Evolutionary conservation across 2,888 invertebrate genomes (phyloP).

Genomic region (Melikaiella ostensackeni): DNA sequence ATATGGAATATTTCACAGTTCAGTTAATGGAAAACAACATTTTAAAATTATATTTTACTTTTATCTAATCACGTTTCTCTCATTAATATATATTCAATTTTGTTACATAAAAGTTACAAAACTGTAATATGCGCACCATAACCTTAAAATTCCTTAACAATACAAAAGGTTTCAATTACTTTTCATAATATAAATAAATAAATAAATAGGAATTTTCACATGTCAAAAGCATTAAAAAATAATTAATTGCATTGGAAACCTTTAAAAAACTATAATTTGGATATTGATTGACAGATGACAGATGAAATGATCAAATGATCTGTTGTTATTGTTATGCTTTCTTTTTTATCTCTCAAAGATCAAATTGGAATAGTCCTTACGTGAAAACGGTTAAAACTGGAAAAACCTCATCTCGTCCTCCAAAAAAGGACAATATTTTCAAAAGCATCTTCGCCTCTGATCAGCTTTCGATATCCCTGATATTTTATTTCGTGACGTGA

Average conservation of each 20-base stretch:
- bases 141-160: neutral
- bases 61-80: no score
- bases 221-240: neutral
- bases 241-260: neutral
- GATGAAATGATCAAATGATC: neutral
- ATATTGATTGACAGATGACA: neutral
- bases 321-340: neutral
- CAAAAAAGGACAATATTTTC: conserved; percentile 26
- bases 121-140: neutral
- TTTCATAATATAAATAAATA: neutral
- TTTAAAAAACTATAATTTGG: neutral
- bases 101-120: no score
- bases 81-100: no score
- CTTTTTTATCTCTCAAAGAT: neutral
- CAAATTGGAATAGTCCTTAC: neutral
- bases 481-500: conserved; percentile 37
- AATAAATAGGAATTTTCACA: neutral
- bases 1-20: no score
- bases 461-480: conserved; percentile 6
- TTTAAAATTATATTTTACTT: no score
- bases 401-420: neutral
- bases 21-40: no score
- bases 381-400: neutral
- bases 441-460: neutral
- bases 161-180: neutral